Conservation (phyloP, 92 coral and sea anemone species). For the Hydrozoanthus gracilis region DNA sequence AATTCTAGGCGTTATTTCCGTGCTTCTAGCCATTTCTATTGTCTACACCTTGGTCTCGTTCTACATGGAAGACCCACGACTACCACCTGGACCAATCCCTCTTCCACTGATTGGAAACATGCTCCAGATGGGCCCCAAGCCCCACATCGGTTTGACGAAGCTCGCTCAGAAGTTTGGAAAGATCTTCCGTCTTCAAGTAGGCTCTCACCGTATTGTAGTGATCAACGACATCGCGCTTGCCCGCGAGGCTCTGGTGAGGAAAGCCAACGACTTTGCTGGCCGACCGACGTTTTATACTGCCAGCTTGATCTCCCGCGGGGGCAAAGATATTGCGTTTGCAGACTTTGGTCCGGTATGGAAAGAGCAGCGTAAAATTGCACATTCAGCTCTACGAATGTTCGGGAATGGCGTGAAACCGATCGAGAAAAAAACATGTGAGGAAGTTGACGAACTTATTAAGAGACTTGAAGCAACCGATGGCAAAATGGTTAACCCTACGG, state of each 20-base stretch:
- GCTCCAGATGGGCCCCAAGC: conserved; percentile 87
- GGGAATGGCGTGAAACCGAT: conserved; percentile 81
- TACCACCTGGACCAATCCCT: conserved; percentile 97
- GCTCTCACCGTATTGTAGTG: conserved; percentile 93
- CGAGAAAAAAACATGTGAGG: conserved; percentile 79
- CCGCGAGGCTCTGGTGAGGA: conserved; percentile 95
- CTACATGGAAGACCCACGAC: conserved; percentile 67
- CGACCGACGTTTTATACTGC: conserved; percentile 92
- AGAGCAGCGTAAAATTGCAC: conserved; percentile 92
- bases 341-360: conserved; percentile 94
- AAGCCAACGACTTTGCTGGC: conserved; percentile 93
- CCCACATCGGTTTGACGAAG: conserved; percentile 84
- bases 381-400: conserved; percentile 91
- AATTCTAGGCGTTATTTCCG: conserved; percentile 57
- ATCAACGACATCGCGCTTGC: conserved; percentile 90
- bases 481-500: conserved; percentile 68
- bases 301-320: conserved; percentile 85
- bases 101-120: conserved; percentile 97
- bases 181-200: conserved; percentile 87
- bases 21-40: conserved; percentile 53
- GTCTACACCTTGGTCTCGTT: conserved; percentile 61
- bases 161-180: conserved; percentile 86
- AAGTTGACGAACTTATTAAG: conserved; percentile 80
- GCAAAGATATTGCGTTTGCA: conserved; percentile 91
- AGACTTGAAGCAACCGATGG: conserved; percentile 76